Base-by-base conservation (phyloP, 2,888 invertebrate species). In the Athalia circularis region DNA sequence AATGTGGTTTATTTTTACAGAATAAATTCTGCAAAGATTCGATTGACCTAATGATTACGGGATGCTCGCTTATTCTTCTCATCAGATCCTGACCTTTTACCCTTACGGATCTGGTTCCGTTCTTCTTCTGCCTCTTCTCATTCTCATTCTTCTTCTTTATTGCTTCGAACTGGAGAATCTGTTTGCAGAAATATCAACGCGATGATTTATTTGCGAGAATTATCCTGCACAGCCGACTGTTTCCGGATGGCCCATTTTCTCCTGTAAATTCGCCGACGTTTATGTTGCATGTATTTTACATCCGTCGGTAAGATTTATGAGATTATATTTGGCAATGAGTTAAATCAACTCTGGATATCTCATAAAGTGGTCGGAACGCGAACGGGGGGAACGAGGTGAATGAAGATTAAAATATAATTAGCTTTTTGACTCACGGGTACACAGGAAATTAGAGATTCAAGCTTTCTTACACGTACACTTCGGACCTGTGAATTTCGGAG, bases 11-110 rank as follows among this genome's bases (percentile, higher is more conserved):
- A 7, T 29, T 43, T 54, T 29, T 0, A 29, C 29, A 29, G 1
- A 29, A 29, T 29, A 29, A 29, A 52, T 54, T 68, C 68, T 54
- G 8, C 43, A 45, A 54, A 11, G 52, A 68, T 68, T 68, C 52
- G 68, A 68, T 68, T 68, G 29, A 68, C 47, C 52, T 52, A 54
- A 50, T 52, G 68, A 68, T 68, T 6, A 68, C 68, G 52, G 65
- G 65, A 65, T 65, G 65, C 48, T 65, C 65, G 48, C 65, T 65
- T 65, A 47, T 65, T 65, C 65, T 29, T 29, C 29, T 29, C 29
- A 29, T 29, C 29, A 29, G 29, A 29, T 29, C 29, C 29, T 29
- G 29, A 29, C 29, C 29, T 29, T 29, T 29, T 2, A 29, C 29
- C 29, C 29, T 29, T 29, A 65, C 43, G 68, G 43, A 68, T 11